Conservation (phyloP, 2,888 invertebrate genomes). For the Diabrotica balteata region DNA sequence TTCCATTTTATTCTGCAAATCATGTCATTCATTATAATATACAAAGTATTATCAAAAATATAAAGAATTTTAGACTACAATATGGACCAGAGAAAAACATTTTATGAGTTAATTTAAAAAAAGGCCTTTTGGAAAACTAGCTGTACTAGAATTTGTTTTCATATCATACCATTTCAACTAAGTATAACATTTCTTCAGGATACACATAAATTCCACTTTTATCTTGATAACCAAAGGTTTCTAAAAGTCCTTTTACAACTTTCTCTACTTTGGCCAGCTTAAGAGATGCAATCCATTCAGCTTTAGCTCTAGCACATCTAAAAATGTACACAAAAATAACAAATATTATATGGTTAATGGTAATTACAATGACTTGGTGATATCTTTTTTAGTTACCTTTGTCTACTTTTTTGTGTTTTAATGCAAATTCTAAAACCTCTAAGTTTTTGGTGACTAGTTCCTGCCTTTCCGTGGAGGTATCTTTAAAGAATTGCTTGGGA, state of each 20-base stretch:
- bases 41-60: too few species aligned
- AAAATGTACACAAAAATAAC: too few species aligned
- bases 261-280: slow-evolving; percentile 48
- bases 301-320: slow-evolving; percentile 51
- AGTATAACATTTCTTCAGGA: slow-evolving; percentile 72
- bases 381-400: slow-evolving; percentile 43
- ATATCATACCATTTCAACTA: slow-evolving; percentile 70
- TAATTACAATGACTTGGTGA: too few species aligned
- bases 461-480: slow-evolving; percentile 34
- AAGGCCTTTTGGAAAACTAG: too few species aligned
- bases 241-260: slow-evolving; percentile 45
- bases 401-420: slow-evolving; percentile 49
- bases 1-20: slow-evolving; percentile 67
- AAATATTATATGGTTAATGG: too few species aligned
- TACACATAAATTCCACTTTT: slow-evolving; percentile 57
- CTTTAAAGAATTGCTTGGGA: slow-evolving; percentile 47
- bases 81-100: too few species aligned
- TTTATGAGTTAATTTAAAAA: too few species aligned
- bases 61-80: too few species aligned
- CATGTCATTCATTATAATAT: background rate
- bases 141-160: too few species aligned
- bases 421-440: slow-evolving; percentile 37
- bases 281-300: slow-evolving; percentile 47
- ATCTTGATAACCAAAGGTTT: slow-evolving; percentile 53
- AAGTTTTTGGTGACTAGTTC: slow-evolving; percentile 40